phyloP scores from a whole-genome alignment of 2,888 invertebrate genomes.

The Melikaiella ostensackeni region DNA sequence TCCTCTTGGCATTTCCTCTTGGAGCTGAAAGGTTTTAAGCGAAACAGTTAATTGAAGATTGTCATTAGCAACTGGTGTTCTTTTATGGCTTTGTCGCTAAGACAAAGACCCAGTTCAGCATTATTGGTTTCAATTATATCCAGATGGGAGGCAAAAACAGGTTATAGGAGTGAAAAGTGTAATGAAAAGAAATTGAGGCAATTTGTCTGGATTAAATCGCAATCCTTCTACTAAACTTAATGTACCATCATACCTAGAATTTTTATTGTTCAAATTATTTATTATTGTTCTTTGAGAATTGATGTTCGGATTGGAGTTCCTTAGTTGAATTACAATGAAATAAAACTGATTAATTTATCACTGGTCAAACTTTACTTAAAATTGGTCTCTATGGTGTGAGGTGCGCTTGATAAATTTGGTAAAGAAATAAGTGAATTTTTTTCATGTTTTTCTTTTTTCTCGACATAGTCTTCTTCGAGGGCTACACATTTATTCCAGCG shows the following conservation, averaged over 20 bases:
- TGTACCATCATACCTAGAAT: neutral
- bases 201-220: conserved; percentile 1
- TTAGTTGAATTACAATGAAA: too few species aligned
- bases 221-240: neutral
- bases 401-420: too few species aligned
- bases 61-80: neutral
- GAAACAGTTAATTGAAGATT: conserved; percentile 44
- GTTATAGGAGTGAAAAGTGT: neutral
- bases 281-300: too few species aligned
- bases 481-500: too few species aligned
- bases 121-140: conserved; percentile 2
- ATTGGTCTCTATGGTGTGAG: neutral
- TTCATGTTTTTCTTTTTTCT: too few species aligned
- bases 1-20: conserved; percentile 82
- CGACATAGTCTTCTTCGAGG: too few species aligned
- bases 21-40: conserved; percentile 63
- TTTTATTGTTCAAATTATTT: too few species aligned
- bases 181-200: neutral
- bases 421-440: too few species aligned
- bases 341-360: too few species aligned
- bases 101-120: too few species aligned
- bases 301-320: too few species aligned
- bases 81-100: neutral
- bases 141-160: neutral
- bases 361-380: too few species aligned